Percentiles rank a stretch among this genome's conserved stretches.
phyloP scores from a whole-genome alignment of 2,113 vertebrate species.

The Pyxicephalus adspersus region DNA sequence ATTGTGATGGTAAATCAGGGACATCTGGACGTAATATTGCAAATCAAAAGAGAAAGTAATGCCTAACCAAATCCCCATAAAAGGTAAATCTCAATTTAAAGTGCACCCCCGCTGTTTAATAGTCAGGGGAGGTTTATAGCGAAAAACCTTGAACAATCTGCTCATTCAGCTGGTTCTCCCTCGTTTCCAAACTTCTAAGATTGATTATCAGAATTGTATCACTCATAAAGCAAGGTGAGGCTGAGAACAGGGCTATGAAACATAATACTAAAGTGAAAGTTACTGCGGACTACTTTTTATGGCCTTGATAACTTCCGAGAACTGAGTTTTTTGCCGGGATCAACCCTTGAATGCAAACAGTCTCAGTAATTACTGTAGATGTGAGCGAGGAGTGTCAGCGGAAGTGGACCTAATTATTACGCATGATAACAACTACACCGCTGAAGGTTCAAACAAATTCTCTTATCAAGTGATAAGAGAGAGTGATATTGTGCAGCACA shows the following conservation, averaged over 20 bases:
- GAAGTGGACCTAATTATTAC: conserved; percentile 44
- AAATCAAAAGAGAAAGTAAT: conserved; percentile 56
- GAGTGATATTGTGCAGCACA: conserved; percentile 22
- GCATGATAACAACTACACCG: conserved; percentile 26
- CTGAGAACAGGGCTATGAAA: conserved; percentile 7
- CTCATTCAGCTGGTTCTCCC: conserved; percentile 45
- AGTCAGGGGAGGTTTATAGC: conserved; percentile 32
- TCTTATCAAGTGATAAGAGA: conserved; percentile 38
- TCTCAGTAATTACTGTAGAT: not conserved
- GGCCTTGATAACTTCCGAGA: conserved; percentile 35
- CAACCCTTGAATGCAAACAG: conserved; percentile 42
- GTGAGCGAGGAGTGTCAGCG: conserved; percentile 37
- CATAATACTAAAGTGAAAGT: conserved; percentile 39
- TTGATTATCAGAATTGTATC: conserved; percentile 39
- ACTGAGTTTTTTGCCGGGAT: conserved; percentile 8
- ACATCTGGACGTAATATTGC: conserved; percentile 54
- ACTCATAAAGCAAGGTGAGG: conserved; percentile 35
- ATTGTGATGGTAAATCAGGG: conserved; percentile 54
- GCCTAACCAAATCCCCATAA: conserved; percentile 55
- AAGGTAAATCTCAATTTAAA: conserved; percentile 57
- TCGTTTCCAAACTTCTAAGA: conserved; percentile 3
- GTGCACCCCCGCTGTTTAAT: conserved; percentile 51
- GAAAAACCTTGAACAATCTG: conserved; percentile 47
- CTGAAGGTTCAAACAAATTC: conserved; percentile 46
- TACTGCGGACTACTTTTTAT: conserved; percentile 1